Conservation (phyloP, 2,888 invertebrate species). For the Beris morrisii region DNA sequence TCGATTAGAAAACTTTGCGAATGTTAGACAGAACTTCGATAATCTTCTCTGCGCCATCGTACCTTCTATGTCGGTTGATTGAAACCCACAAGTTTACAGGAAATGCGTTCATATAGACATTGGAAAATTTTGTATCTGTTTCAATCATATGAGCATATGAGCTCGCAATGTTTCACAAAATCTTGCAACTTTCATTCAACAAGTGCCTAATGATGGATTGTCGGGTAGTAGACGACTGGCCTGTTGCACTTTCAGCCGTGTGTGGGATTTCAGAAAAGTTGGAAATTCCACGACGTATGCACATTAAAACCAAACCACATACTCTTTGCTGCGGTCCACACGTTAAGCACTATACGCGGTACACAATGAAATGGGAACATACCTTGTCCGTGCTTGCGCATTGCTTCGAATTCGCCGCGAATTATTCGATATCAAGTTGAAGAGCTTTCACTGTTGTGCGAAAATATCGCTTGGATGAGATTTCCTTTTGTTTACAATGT, state of each 20-base stretch:
- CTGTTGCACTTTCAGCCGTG: slow-evolving; percentile 14
- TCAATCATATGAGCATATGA: no score
- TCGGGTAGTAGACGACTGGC: not conserved
- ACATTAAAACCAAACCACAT: not conserved
- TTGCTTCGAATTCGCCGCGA: slow-evolving; percentile 15
- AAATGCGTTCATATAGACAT: no score
- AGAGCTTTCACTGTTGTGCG: not conserved
- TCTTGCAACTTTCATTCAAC: slow-evolving; percentile 4
- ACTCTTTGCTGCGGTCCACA: not conserved
- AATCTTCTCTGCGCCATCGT: no score
- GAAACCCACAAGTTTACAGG: no score
- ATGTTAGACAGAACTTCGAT: no score
- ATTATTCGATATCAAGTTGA: not conserved
- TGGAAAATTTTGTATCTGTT: no score
- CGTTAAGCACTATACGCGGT: not conserved
- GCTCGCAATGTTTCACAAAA: no score
- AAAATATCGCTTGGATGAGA: not conserved
- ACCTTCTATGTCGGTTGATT: no score
- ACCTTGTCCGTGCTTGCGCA: not conserved
- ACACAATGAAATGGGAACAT: no score
- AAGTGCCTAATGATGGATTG: slow-evolving; percentile 1
- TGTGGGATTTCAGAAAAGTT: not conserved
- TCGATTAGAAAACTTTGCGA: no score
- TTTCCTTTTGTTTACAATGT: slow-evolving; percentile 25
- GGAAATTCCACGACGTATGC: slow-evolving; percentile 11